phyloP scores from a whole-genome alignment of 1,140 invertebrate genomes.

The Odontomachus brunneus region DNA sequence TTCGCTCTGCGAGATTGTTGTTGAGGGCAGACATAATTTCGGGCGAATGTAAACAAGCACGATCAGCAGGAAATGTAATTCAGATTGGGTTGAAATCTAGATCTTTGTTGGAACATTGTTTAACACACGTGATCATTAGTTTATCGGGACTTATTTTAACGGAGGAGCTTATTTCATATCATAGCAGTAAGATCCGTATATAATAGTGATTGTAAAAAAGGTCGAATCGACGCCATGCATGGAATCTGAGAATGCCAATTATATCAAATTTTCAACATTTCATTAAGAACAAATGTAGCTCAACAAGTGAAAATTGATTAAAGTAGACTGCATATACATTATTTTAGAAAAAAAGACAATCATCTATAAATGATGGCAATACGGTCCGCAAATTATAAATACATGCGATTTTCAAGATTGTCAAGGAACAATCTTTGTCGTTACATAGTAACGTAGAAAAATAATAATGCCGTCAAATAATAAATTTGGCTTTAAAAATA shows the following conservation, averaged over 20 bases:
- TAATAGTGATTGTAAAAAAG: not conserved
- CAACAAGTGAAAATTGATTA: not conserved
- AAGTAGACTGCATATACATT: constrained; percentile 8
- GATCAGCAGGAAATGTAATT: not conserved
- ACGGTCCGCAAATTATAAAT: constrained; percentile 3
- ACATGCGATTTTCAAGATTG: not conserved
- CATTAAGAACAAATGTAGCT: not conserved
- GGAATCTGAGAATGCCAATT: not conserved
- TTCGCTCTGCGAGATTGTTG: not conserved
- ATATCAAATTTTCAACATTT: not conserved
- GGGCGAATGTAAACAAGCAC: not conserved
- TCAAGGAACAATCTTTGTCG: too few species aligned
- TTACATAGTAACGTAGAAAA: too few species aligned
- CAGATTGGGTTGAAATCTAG: not conserved
- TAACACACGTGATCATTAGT: not conserved
- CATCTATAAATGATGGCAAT: not conserved
- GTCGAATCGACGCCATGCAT: not conserved
- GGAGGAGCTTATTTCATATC: not conserved
- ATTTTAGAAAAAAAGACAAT: not conserved
- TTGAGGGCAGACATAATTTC: not conserved
- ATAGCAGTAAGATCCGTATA: not conserved
- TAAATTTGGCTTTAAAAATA: not conserved
- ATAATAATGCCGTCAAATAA: not conserved
- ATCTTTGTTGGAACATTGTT: not conserved
- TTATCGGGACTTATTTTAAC: not conserved